Base-by-base conservation (phyloP, 2,888 invertebrate species). In the Nematopogon swammerdamellus region DNA sequence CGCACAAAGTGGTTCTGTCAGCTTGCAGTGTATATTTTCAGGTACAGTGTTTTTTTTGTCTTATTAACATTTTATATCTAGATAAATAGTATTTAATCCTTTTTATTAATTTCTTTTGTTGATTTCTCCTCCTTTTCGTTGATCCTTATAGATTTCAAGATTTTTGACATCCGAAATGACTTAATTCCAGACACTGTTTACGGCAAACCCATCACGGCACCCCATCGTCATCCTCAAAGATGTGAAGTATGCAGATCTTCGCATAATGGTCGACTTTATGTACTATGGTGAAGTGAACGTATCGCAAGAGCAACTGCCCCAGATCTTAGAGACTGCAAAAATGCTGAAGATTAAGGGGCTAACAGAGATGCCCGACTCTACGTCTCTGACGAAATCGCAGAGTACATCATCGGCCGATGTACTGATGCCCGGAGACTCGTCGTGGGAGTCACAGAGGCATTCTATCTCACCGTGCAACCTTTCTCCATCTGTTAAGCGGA, bases 21-120 rank as follows among this genome's bases (percentile, higher is more conserved):
- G 94, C 95, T 2, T 94, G 94, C 72, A 94, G 93, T 66, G 89
- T 92, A n/a, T 95, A 94, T 73, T 95, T 95, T 72, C 92, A 94
- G 82, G 91, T 91, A 72, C 4, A 8, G 25, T 6, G 8, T 25
- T n/a, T n/a, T n/a, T n/a, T n/a, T n/a, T n/a, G n/a, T n/a, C n/a
- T n/a, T n/a, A n/a, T n/a, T n/a, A n/a, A n/a, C n/a, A n/a, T n/a
- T n/a, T n/a, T n/a, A n/a, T n/a, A n/a, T n/a, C n/a, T n/a, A n/a
- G n/a, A n/a, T n/a, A n/a, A n/a, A n/a, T n/a, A n/a, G 25, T 25
- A 25, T 25, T 25, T 25, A 25, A n/a, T n/a, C n/a, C n/a, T n/a
- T n/a, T n/a, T 25, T 4, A 25, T 25, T 25, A 25, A 25, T 25
- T n/a, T n/a, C n/a, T n/a, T n/a, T n/a, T n/a, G n/a, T n/a, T n/a